Conservation (phyloP, 1,140 invertebrate species). For the Temnothorax nylanderi region DNA sequence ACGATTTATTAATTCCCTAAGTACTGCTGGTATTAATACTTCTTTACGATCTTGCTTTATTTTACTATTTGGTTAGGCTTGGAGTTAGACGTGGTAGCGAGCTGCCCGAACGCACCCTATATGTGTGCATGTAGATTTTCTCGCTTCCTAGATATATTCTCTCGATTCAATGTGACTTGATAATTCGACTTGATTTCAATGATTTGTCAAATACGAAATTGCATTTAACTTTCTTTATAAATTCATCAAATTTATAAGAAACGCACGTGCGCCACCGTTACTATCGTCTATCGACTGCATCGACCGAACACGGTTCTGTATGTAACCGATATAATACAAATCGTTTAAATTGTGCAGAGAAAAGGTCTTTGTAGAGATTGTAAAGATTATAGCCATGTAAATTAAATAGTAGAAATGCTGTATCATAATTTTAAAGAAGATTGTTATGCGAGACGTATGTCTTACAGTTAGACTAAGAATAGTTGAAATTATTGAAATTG, state of each 20-base stretch:
- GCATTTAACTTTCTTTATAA: constrained; percentile 59
- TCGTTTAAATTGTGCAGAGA: constrained; percentile 19
- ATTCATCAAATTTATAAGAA: neutral
- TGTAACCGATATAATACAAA: constrained; percentile 29
- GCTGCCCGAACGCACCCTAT: too few relatives aligned
- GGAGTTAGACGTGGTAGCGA: too few relatives aligned
- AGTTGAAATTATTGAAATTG: constrained; percentile 75
- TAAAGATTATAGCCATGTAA: constrained; percentile 75
- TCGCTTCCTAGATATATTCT: neutral
- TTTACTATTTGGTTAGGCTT: too few relatives aligned
- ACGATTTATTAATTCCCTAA: too few relatives aligned
- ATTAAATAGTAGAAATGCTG: constrained; percentile 76
- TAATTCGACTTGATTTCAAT: constrained; percentile 56
- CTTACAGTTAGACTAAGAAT: constrained; percentile 58
- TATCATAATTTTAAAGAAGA: constrained; percentile 79
- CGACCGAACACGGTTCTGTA: constrained; percentile 39
- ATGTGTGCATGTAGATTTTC: neutral
- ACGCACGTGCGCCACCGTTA: neutral
- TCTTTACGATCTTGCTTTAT: too few relatives aligned
- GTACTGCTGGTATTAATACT: too few relatives aligned
- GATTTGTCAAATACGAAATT: constrained; percentile 54
- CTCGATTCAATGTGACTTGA: constrained; percentile 60
- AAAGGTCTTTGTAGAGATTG: constrained; percentile 67
- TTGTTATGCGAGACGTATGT: constrained; percentile 69
- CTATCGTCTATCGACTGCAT: constrained; percentile 8